Evolutionary conservation across 2,797 vertebrate species (phyloP).

Genomic region (Rhincodon typus): DNA sequence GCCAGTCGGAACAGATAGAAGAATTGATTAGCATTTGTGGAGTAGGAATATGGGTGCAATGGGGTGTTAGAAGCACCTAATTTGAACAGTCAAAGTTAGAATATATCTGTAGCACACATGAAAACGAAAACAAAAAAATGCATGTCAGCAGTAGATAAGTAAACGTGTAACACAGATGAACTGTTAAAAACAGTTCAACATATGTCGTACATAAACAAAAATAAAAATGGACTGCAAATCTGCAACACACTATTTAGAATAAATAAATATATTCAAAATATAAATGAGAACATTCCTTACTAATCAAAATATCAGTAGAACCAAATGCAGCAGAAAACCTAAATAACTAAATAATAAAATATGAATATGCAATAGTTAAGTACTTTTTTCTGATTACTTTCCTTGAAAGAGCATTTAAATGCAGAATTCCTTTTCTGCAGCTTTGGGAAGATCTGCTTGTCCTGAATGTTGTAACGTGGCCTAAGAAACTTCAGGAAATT

Average conservation of each 20-base stretch:
- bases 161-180: background rate
- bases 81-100: background rate
- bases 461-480: background rate
- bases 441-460: background rate
- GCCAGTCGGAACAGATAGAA: background rate
- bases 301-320: background rate
- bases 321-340: background rate
- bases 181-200: background rate
- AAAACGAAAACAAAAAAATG: background rate
- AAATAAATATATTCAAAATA: background rate
- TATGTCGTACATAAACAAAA: background rate
- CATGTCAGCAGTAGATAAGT: no score
- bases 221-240: background rate
- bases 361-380: background rate
- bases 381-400: background rate
- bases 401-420: background rate
- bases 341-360: background rate
- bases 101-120: background rate
- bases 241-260: background rate
- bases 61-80: background rate
- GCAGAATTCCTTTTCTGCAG: background rate
- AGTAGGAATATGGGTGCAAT: background rate
- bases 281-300: background rate
- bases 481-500: background rate
- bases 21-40: background rate